Evolutionary conservation across 1,140 invertebrate genomes (phyloP).

Genomic region (Euborellia annulipes): DNA sequence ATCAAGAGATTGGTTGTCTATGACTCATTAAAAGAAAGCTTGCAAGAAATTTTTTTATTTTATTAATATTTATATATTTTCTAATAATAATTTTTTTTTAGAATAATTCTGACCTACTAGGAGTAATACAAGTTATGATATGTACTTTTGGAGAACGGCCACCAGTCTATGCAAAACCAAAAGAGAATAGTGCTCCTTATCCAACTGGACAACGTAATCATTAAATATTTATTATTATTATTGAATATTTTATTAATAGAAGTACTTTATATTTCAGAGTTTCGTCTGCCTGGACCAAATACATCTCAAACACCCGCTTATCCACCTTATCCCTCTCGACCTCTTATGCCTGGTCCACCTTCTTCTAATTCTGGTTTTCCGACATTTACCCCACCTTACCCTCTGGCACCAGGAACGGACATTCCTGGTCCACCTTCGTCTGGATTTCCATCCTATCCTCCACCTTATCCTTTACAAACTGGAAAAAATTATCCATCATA

Average conservation of each 20-base stretch:
- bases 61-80: no score
- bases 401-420: constrained; percentile 15
- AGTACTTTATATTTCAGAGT: not conserved
- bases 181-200: constrained; percentile 38
- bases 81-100: no score
- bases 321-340: constrained; percentile 23
- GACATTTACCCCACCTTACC: constrained; percentile 10
- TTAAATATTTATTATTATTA: constrained; percentile 17
- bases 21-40: no score
- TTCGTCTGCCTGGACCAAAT: constrained; percentile 13
- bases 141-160: constrained; percentile 87
- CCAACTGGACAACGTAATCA: constrained; percentile 29
- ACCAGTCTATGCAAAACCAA: constrained; percentile 72
- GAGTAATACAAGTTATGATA: constrained; percentile 81
- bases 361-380: constrained; percentile 5
- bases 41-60: no score
- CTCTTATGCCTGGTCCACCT: constrained; percentile 3
- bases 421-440: not conserved
- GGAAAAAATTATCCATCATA: constrained; percentile 2
- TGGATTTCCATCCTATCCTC: constrained; percentile 13
- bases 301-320: constrained; percentile 24
- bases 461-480: constrained; percentile 12
- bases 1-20: no score
- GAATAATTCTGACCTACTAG: constrained; percentile 66
- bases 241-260: constrained; percentile 11